These are phyloP conservation scores for Lepidostoma basale DNA, from an alignment of 1,140 invertebrate genomes.

Conservation along the genomic window DNA sequence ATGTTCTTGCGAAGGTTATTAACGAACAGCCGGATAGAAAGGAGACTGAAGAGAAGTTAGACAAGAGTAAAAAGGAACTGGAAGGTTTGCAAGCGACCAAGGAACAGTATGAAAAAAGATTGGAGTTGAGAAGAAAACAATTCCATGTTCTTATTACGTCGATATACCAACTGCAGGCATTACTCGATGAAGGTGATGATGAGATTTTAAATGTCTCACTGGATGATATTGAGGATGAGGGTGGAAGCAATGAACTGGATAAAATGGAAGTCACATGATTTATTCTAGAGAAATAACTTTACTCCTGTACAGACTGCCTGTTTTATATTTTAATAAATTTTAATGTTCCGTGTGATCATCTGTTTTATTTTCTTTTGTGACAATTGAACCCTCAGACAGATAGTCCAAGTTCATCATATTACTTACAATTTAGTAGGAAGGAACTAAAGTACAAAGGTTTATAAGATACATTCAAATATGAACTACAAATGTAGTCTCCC, in stretches of 20 bases:
- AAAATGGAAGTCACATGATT: constrained; percentile 23
- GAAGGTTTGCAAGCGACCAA: constrained; percentile 68
- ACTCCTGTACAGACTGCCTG: background rate
- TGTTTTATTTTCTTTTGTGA: too few species aligned
- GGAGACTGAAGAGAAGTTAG: constrained; percentile 78
- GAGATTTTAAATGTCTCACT: constrained; percentile 66
- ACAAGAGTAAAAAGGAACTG: constrained; percentile 77
- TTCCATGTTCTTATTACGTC: constrained; percentile 86
- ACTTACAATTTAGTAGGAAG: too few species aligned
- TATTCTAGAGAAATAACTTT: too few species aligned
- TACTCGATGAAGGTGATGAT: constrained; percentile 71
- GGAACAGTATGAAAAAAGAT: constrained; percentile 74
- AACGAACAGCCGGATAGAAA: constrained; percentile 87
- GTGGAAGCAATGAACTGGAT: constrained; percentile 17
- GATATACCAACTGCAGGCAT: constrained; percentile 76
- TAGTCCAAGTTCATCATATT: too few species aligned
- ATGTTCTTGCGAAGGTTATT: constrained; percentile 89
- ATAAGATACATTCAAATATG: too few species aligned
- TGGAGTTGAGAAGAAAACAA: constrained; percentile 84
- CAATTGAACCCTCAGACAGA: too few species aligned
- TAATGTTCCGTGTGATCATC: too few species aligned
- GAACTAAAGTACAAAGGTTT: too few species aligned
- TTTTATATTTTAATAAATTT: constrained; percentile 1
- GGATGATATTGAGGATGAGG: constrained; percentile 62
- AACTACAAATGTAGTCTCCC: too few species aligned